Conservation (phyloP, 2,113 vertebrate genomes). For the Tringa solitaria region DNA sequence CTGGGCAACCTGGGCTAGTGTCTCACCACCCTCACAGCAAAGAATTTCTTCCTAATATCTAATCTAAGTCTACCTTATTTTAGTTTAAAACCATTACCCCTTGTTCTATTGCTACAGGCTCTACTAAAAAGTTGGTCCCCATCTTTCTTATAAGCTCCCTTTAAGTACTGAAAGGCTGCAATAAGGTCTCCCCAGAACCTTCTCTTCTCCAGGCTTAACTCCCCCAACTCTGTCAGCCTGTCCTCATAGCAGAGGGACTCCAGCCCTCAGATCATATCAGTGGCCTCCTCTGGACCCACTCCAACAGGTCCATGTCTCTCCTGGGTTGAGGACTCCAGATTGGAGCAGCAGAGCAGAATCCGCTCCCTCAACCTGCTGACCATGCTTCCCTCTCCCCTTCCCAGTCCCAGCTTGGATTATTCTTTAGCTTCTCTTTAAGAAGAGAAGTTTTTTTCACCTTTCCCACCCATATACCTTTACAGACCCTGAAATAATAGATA, state of each 20-base stretch:
- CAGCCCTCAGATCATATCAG: too few species aligned
- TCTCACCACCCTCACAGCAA: fast-evolving
- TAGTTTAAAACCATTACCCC: not conserved
- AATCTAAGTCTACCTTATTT: fast-evolving
- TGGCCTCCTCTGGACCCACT: not conserved
- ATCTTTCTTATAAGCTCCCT: too few species aligned
- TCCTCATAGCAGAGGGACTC: not conserved
- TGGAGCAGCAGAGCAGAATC: not conserved
- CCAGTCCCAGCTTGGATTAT: not conserved
- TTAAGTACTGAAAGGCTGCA: not conserved
- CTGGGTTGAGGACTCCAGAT: not conserved
- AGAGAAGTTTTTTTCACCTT: too few species aligned
- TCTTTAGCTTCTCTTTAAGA: not conserved
- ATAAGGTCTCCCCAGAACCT: not conserved
- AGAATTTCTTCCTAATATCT: not conserved
- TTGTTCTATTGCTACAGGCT: not conserved
- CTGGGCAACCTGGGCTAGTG: fast-evolving
- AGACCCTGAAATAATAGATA: not conserved
- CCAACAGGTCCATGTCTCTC: not conserved
- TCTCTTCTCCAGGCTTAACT: not conserved
- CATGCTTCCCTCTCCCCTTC: not conserved
- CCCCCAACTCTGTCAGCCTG: not conserved
- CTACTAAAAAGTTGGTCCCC: fast-evolving
- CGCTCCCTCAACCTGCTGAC: not conserved
- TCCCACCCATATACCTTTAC: fast-evolving